Evolutionary conservation across 2,113 vertebrate species (phyloP).

Genomic region (Bos taurus): ARS-UCD2.0 NC_037335.1:82243501-82244000

Average conservation of each 20-base stretch:
- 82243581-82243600: constrained; percentile 78
- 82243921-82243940: constrained; percentile 81
- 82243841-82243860: constrained; percentile 63
- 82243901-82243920: constrained; percentile 79
- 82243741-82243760: constrained; percentile 17
- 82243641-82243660: constrained; percentile 64
- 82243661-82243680: constrained; percentile 53
- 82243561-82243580: constrained; percentile 75
- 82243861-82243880: constrained; percentile 81
- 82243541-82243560: constrained; percentile 70
- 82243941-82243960: constrained; percentile 78
- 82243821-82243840: not conserved
- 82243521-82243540: constrained; percentile 63
- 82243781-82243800: not conserved
- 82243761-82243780: not conserved
- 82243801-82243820: constrained; percentile 15
- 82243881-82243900: constrained; percentile 71
- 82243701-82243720: constrained; percentile 40
- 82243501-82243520: constrained; percentile 52
- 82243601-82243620: constrained; percentile 75
- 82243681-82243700: constrained; percentile 41
- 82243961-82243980: constrained; percentile 79
- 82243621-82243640: constrained; percentile 69
- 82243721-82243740: not conserved
- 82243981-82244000: constrained; percentile 74